Evolutionary conservation across 2,888 invertebrate species (phyloP).

Genomic region (Embidobia sp.): DNA sequence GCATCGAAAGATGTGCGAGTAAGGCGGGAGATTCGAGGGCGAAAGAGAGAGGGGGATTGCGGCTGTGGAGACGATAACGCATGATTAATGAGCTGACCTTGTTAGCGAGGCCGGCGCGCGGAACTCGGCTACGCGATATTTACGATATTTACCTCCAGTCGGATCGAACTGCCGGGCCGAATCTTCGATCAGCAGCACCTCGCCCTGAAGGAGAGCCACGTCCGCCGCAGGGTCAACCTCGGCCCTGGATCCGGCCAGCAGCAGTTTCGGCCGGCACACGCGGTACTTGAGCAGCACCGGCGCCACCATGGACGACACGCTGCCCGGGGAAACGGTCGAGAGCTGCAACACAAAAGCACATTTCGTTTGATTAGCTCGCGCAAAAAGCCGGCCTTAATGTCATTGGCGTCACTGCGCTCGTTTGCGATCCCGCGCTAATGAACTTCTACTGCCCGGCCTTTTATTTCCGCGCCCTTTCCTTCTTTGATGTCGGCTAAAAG

Average conservation of each 20-base stretch:
- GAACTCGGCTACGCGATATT: slow-evolving; percentile 6
- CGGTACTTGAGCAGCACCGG: slow-evolving; percentile 78
- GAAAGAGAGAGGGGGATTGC: too few relatives aligned
- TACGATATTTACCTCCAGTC: slow-evolving; percentile 80
- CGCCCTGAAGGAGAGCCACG: slow-evolving; percentile 84
- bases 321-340: slow-evolving; percentile 76
- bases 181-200: slow-evolving; percentile 85
- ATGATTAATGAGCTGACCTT: slow-evolving; percentile 52
- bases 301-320: slow-evolving; percentile 77
- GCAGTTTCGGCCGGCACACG: slow-evolving; percentile 81
- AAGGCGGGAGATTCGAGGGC: too few relatives aligned
- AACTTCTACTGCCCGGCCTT: too few relatives aligned
- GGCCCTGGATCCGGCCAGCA: slow-evolving; percentile 85
- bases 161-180: slow-evolving; percentile 84
- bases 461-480: too few relatives aligned
- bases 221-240: slow-evolving; percentile 85
- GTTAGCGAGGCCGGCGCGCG: slow-evolving; percentile 39
- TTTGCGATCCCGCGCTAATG: too few relatives aligned
- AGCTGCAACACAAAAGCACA: slow-evolving; percentile 71
- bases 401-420: too few relatives aligned
- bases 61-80: slow-evolving; percentile 48
- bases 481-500: too few relatives aligned
- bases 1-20: too few relatives aligned
- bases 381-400: too few relatives aligned
- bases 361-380: slow-evolving; percentile 41